Conservation (phyloP, 2,113 vertebrate genomes). For the Salvator merianae region DNA sequence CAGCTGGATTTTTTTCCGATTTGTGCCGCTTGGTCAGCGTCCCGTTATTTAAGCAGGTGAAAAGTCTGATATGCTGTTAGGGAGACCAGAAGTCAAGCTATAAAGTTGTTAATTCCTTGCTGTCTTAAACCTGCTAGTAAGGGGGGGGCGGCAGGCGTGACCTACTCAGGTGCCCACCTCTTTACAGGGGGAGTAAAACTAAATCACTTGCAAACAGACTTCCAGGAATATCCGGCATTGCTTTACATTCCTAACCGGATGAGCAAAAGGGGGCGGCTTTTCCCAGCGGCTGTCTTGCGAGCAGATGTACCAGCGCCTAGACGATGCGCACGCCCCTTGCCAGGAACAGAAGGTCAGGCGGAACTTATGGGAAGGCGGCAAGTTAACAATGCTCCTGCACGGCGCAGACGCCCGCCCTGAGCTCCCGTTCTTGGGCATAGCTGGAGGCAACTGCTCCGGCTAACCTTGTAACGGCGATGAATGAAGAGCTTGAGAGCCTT, state of each 20-base stretch:
- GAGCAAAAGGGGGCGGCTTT: background rate
- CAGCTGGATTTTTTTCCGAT: background rate
- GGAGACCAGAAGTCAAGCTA: background rate
- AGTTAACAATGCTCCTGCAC: background rate
- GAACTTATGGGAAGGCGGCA: background rate
- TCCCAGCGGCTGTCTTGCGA: conserved; percentile 2
- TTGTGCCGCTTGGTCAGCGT: background rate
- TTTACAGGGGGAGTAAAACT: background rate
- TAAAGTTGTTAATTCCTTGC: background rate
- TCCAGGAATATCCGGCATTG: background rate
- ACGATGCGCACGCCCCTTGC: background rate
- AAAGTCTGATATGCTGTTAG: background rate
- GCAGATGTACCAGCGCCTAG: background rate
- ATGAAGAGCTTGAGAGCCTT: background rate
- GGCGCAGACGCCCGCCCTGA: background rate
- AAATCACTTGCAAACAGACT: background rate
- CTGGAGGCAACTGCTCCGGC: background rate
- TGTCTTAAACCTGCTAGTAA: background rate
- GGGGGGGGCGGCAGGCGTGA: background rate
- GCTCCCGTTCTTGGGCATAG: background rate
- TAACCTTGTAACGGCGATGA: background rate
- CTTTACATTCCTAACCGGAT: conserved; percentile 23
- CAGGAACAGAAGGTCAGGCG: conserved; percentile 12
- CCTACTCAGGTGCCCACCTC: background rate
- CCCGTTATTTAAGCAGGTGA: background rate